Evolutionary conservation across 2,888 invertebrate genomes (phyloP), one percentile per base, ranked within the genome.

Genomic region (Polymixis lichenea): DNA sequence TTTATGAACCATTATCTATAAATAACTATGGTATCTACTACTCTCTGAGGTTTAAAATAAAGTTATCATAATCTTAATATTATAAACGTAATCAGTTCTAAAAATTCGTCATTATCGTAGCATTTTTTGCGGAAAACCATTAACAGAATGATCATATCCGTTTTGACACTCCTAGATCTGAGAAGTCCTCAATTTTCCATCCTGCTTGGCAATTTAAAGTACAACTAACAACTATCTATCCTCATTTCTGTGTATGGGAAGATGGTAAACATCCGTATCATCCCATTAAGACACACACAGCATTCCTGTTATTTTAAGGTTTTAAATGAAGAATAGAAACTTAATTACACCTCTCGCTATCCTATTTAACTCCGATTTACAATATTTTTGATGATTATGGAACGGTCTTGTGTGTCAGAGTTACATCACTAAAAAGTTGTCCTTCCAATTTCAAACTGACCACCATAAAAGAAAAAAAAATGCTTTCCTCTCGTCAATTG

Each of bases 31-130:
- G 58, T n/a, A 43, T 46, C 32, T 15, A 53, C n/a, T 32, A 4
- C 32, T 32, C 32, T 28, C 9, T 19, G 19, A 56, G 2, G n/a
- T 66, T 53, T 49, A 60, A 61, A 80, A 80, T 46, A 62, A 61
- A 58, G 15, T 79, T 65, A 79, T 82, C 67, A 32, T 28, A 58
- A 83, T 65, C 32, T 28, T 22, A 55, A 51, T 15, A 49, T 32
- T 70, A 22, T 51, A 28, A 73, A 56, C 17, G 22, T 81, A 75
- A 78, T 81, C 79, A 78, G n/a, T 83, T 77, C 71, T 60, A 60
- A 28, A 71, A 71, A 64, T 0, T 51, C 49, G 53, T 60, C 0
- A 28, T 61, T 56, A 83, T 83, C 79, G 17, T 8, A 58, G 8
- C 25, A 60, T 8, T n/a, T 77, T 75, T 32, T 55, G 22, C 32